Evolutionary conservation across 2,888 invertebrate species (phyloP).

Genomic region (Epinotia demarniana): DNA sequence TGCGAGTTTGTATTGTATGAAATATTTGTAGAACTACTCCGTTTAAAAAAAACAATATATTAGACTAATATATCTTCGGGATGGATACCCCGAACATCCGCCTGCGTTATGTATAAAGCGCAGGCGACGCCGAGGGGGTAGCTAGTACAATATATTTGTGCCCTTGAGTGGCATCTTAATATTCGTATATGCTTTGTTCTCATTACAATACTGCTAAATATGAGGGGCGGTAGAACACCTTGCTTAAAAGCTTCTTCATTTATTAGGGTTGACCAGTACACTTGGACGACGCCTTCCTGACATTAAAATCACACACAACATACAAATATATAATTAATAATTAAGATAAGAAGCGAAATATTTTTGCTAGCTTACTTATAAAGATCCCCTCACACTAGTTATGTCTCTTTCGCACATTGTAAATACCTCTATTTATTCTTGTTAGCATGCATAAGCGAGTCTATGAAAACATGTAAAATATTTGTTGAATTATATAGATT

Average conservation of each 20-base stretch:
- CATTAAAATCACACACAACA: too few species aligned
- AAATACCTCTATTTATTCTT: slow-evolving; percentile 38
- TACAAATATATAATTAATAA: neutral
- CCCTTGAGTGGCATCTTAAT: too few species aligned
- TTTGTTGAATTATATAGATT: neutral
- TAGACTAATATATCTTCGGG: too few species aligned
- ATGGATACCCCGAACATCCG: too few species aligned
- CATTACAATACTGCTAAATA: neutral
- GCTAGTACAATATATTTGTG: too few species aligned
- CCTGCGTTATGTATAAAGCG: too few species aligned
- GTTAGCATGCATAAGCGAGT: slow-evolving; percentile 21
- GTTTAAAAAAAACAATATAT: too few species aligned
- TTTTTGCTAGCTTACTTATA: slow-evolving; percentile 30
- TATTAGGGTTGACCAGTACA: neutral
- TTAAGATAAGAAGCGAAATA: slow-evolving; percentile 15
- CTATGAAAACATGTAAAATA: slow-evolving; percentile 8
- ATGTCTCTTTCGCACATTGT: slow-evolving; percentile 26
- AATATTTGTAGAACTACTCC: neutral
- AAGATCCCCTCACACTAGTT: slow-evolving; percentile 28
- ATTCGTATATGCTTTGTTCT: neutral
- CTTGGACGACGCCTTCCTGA: neutral
- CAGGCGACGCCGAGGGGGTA: too few species aligned
- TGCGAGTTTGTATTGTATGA: neutral
- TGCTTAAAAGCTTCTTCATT: neutral
- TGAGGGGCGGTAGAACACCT: neutral